phyloP scores from a whole-genome alignment of 2,797 vertebrate species.

The Salmo trutta region DNA sequence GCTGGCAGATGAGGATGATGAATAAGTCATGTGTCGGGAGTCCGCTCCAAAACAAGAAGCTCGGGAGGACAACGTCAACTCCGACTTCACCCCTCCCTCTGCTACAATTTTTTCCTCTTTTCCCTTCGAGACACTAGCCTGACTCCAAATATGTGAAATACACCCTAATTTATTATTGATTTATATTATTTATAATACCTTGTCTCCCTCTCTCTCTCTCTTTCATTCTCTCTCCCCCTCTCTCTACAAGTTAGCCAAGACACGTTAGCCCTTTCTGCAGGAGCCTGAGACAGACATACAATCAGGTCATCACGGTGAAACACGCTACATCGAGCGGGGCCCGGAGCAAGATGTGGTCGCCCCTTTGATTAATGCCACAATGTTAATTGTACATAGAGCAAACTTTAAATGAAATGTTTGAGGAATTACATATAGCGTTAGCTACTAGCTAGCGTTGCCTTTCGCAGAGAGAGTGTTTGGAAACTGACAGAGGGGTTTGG shows the following conservation, averaged over 20 bases:
- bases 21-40: slow-evolving; percentile 72
- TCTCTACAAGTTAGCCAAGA: not conserved
- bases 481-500: no score
- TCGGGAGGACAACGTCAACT: slow-evolving; percentile 27
- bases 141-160: slow-evolving; percentile 75
- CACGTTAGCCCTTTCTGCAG: not conserved
- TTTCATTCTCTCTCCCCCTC: not conserved
- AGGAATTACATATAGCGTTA: not conserved
- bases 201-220: not conserved
- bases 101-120: slow-evolving; percentile 51
- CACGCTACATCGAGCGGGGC: slow-evolving; percentile 1
- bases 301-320: slow-evolving; percentile 33
- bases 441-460: not conserved
- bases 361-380: slow-evolving; percentile 36
- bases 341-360: slow-evolving; percentile 2
- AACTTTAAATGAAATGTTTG: slow-evolving; percentile 24
- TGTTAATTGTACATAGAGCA: slow-evolving; percentile 27
- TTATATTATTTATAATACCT: slow-evolving; percentile 77
- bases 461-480: not conserved
- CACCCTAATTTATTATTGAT: slow-evolving; percentile 79
- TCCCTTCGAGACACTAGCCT: slow-evolving; percentile 57
- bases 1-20: slow-evolving; percentile 72
- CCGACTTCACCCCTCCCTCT: slow-evolving; percentile 14
- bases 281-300: slow-evolving; percentile 17
- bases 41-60: slow-evolving; percentile 55